phyloP scores from a whole-genome alignment of 2,113 vertebrate genomes.

The Psettodes erumei region DNA sequence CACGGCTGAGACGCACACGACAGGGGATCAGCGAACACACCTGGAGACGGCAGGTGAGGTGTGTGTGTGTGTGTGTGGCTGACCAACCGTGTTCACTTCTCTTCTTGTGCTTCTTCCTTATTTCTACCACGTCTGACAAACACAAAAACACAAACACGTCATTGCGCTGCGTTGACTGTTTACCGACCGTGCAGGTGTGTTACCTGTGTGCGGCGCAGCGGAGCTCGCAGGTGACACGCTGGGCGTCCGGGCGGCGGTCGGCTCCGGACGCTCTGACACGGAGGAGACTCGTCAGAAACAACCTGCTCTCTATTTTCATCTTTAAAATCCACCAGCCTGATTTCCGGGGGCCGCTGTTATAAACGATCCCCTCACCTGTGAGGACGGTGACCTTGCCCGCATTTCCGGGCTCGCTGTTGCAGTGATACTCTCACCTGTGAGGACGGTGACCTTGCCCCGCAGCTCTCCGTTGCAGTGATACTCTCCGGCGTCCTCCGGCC shows the following conservation, averaged over 20 bases:
- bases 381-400: too few species aligned
- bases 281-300: too few species aligned
- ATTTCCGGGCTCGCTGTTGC: too few species aligned
- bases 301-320: too few species aligned
- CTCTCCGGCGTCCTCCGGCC: conserved; percentile 61
- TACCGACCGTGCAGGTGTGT: too few species aligned
- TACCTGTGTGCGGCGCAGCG: conserved; percentile 24
- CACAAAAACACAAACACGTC: background rate
- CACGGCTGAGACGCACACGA: conserved; percentile 32
- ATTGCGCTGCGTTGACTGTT: too few species aligned
- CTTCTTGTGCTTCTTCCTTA: conserved; percentile 29
- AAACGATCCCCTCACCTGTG: too few species aligned
- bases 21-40: accelerated
- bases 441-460: conserved; percentile 46
- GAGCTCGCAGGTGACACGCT: background rate
- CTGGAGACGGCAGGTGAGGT: background rate
- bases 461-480: conserved; percentile 67
- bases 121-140: conserved; percentile 41
- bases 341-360: too few species aligned
- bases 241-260: background rate
- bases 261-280: conserved; percentile 9
- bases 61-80: accelerated
- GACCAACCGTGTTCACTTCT: conserved; percentile 47
- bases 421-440: conserved; percentile 50
- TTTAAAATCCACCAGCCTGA: too few species aligned